Evolutionary conservation across 1,140 invertebrate species (phyloP).

Genomic region (Medauroidea extradentata): DNA sequence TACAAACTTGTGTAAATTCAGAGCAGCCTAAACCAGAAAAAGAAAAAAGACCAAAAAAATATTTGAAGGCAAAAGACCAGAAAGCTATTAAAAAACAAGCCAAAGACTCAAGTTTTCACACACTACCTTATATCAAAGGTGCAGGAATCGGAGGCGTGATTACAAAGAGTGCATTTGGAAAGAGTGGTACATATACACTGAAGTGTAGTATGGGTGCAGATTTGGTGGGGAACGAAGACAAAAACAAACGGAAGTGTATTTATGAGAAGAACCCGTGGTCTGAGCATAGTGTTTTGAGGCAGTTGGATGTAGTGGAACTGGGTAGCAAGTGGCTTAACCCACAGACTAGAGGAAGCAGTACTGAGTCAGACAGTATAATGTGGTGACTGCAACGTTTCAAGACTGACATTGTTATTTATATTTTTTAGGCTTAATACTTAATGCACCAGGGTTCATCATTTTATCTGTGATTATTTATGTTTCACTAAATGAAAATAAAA

Average conservation of each 20-base stretch:
- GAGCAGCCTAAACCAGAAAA: neutral
- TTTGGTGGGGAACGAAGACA: no score
- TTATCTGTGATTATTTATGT: no score
- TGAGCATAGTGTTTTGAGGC: neutral
- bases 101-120: neutral
- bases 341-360: neutral
- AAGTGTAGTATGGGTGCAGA: neutral
- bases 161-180: slow-evolving; percentile 3
- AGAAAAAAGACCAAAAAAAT: neutral
- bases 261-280: slow-evolving; percentile 12
- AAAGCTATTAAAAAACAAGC: neutral
- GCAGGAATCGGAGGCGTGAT: neutral
- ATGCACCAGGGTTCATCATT: no score
- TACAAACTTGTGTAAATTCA: neutral
- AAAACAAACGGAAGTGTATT: slow-evolving; percentile 6
- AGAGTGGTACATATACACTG: slow-evolving; percentile 10
- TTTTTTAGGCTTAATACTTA: no score
- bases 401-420: no score
- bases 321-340: neutral
- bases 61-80: neutral
- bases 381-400: no score
- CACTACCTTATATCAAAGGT: neutral
- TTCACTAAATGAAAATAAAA: no score
- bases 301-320: neutral
- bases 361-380: slow-evolving; percentile 3